Evolutionary conservation across 2,888 invertebrate species (phyloP).

Genomic region (Patella depressa): DNA sequence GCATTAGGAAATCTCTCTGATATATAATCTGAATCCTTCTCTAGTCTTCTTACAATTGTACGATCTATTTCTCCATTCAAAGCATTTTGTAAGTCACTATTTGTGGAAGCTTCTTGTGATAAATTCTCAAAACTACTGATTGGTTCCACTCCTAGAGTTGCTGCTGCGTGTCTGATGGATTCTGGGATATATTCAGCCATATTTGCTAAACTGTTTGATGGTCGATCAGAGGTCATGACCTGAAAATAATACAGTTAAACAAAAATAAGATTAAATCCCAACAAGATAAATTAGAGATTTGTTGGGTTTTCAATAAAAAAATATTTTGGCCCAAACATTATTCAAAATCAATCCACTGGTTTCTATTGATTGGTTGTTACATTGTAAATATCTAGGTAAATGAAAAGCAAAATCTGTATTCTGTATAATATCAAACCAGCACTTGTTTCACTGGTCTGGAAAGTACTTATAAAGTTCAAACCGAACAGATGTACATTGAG

Average conservation of each 20-base stretch:
- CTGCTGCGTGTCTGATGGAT: constrained; percentile 73
- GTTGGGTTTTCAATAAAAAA: not conserved
- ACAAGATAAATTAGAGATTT: not conserved
- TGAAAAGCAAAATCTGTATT: no score
- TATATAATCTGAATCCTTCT: constrained; percentile 72
- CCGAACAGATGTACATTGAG: no score
- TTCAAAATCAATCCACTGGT: no score
- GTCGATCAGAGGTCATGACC: constrained; percentile 64
- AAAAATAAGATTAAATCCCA: not conserved
- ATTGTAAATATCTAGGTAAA: no score
- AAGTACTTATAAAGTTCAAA: no score
- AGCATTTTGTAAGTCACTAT: constrained; percentile 74
- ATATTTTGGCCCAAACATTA: not conserved
- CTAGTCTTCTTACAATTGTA: constrained; percentile 73
- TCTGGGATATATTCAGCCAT: constrained; percentile 64
- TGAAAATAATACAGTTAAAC: constrained; percentile 30
- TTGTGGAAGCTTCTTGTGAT: constrained; percentile 73
- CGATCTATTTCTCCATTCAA: constrained; percentile 74
- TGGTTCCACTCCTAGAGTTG: constrained; percentile 74
- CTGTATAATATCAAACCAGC: no score
- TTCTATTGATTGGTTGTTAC: no score
- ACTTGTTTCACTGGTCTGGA: no score
- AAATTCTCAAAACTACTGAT: constrained; percentile 73
- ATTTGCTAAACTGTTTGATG: constrained; percentile 50
- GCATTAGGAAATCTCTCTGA: constrained; percentile 68